A percentile compares a stretch with the other conserved stretches of the same genome.
phyloP scores from a whole-genome alignment of 2,797 vertebrate species.

The Falco concolor region DNA sequence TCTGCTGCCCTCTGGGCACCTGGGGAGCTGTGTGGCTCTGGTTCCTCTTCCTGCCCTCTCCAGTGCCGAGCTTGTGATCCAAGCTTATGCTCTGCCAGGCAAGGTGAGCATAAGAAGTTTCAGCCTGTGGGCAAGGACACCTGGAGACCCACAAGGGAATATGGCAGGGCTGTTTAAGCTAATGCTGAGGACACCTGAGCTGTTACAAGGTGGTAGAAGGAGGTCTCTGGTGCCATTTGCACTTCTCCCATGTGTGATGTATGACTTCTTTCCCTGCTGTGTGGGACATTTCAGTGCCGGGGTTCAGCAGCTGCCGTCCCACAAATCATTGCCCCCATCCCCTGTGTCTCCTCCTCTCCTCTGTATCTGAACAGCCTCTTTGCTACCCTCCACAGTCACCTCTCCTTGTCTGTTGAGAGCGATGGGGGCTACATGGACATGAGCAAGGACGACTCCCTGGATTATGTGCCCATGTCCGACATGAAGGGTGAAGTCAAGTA shows the following conservation, averaged over 20 bases:
- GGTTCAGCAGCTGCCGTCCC: neutral
- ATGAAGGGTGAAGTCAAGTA: slow-evolving; percentile 90
- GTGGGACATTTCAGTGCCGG: neutral
- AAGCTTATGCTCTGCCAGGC: neutral
- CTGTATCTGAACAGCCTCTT: neutral
- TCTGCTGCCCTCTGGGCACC: neutral
- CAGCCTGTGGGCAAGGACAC: neutral
- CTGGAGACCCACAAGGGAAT: neutral
- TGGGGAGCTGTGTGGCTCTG: neutral
- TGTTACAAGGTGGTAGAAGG: neutral
- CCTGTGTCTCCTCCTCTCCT: neutral
- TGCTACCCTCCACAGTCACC: slow-evolving; percentile 73
- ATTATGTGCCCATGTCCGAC: slow-evolving; percentile 95
- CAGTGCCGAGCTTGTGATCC: neutral
- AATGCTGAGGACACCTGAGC: neutral
- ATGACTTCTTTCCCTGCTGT: neutral
- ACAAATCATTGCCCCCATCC: neutral
- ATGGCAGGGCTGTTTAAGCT: neutral
- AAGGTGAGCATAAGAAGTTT: neutral
- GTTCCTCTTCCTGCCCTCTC: neutral
- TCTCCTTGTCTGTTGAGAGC: slow-evolving; percentile 87
- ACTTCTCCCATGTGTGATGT: neutral
- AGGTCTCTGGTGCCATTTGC: neutral
- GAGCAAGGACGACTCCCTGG: slow-evolving; percentile 89
- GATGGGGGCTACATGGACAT: slow-evolving; percentile 99